Evolutionary conservation across 2,888 invertebrate genomes (phyloP).

Genomic region (Troides aeacus): DNA sequence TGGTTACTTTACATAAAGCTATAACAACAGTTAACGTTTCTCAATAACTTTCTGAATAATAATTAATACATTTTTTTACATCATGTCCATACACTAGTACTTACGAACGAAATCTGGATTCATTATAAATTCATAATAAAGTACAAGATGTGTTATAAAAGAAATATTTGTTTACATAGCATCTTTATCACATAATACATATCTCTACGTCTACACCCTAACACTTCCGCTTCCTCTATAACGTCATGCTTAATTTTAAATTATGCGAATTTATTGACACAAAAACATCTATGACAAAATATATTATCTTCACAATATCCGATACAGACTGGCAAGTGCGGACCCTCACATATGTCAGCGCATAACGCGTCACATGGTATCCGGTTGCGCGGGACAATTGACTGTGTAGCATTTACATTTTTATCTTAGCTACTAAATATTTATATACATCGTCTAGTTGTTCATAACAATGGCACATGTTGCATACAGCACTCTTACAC

Average conservation of each 20-base stretch:
- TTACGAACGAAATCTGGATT: constrained; percentile 46
- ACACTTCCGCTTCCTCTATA: constrained; percentile 43
- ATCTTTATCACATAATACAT: constrained; percentile 66
- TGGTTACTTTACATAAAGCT: constrained; percentile 76
- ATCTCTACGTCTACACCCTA: constrained; percentile 48
- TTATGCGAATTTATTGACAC: constrained; percentile 69
- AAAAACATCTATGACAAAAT: constrained; percentile 68
- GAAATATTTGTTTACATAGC: constrained; percentile 50
- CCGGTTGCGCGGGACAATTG: constrained; percentile 61
- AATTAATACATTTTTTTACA: constrained; percentile 52
- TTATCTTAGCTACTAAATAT: constrained; percentile 38
- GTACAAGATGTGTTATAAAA: constrained; percentile 56
- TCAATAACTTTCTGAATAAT: constrained; percentile 61
- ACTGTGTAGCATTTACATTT: constrained; percentile 64
- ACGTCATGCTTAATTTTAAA: constrained; percentile 63
- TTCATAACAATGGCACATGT: constrained; percentile 64
- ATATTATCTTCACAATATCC: constrained; percentile 51
- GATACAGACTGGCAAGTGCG: constrained; percentile 59
- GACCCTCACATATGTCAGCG: constrained; percentile 42
- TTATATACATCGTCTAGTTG: constrained; percentile 54
- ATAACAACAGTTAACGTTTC: constrained; percentile 75
- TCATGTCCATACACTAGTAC: constrained; percentile 47
- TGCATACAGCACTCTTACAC: not conserved
- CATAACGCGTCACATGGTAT: constrained; percentile 46
- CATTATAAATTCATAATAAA: constrained; percentile 43